Conservation (phyloP, 2,113 vertebrate genomes). For the Ifrita kowaldi region DNA sequence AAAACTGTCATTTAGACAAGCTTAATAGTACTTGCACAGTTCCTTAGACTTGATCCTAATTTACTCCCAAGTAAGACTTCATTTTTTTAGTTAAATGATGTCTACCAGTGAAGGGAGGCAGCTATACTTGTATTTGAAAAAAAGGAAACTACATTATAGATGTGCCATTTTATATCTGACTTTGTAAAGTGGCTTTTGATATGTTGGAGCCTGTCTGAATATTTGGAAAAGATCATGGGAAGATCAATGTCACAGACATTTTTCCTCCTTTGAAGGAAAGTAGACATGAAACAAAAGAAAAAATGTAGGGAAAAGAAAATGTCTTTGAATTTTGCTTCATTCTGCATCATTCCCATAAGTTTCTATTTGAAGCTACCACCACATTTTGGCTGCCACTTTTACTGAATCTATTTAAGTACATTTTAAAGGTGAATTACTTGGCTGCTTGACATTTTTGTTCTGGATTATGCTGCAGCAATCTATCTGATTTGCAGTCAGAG, state of each 20-base stretch:
- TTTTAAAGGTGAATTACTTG: slow-evolving; percentile 8
- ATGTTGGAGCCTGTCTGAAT: background rate
- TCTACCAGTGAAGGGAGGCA: background rate
- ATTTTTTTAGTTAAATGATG: background rate
- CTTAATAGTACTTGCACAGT: background rate
- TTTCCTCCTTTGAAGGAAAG: background rate
- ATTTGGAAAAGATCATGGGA: background rate
- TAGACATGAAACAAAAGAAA: background rate
- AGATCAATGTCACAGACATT: background rate
- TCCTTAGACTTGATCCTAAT: background rate
- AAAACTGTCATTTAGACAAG: background rate
- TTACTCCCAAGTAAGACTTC: background rate
- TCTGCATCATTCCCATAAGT: background rate
- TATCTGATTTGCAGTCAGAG: background rate
- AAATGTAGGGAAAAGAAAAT: background rate
- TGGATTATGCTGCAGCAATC: background rate
- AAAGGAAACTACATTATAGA: background rate
- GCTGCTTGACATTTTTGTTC: background rate
- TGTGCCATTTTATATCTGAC: background rate
- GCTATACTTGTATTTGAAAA: background rate
- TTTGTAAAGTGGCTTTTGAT: background rate
- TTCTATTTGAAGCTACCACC: background rate
- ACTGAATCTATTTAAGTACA: background rate
- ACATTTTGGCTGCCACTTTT: background rate
- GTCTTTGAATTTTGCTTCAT: background rate